Base-by-base conservation (phyloP, 2,888 invertebrate species). In the Harpalus rubripes region DNA sequence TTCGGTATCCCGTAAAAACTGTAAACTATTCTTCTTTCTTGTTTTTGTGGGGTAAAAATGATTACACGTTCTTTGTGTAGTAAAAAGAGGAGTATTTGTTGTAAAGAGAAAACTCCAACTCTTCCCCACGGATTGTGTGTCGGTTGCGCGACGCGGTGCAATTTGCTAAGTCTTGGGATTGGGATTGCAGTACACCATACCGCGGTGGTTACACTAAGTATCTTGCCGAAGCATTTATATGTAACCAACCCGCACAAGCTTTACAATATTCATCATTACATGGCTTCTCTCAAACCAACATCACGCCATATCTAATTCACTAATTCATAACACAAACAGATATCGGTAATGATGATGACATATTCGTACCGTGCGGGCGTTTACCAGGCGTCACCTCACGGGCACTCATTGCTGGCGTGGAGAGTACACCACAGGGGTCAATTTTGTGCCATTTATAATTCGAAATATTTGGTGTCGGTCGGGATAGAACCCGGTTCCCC, bases 141-240 rank as follows among this genome's bases (percentile, higher is more conserved):
- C 8, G 32, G 32, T 32, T 32, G 3, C 32, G 32, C 32, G 10
- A 4, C 44, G 44, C 61, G 22, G 10, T 22, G 61, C 61, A 61
- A 61, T 61, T 61, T 22, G 61, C 61, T 61, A 61, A 61, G 61
- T 61, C 61, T 7, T 61, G 61, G 61, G 18, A 61, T 18, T 18
- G 18, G 61, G 61, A 61, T 61, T 61, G 61, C 61, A 7, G 61
- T 61, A 10, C 22, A 2, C 18, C 18, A 61, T 15, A 59, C 59
- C 61, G 22, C 61, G 18, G 18, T 61, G 18, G 18, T 61, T 61
- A 10, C 10, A 61, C 61, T 61, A 61, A 18, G 61, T 59, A 59
- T 59, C 59, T 61, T 22, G 61, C 10, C 7, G 61, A 61, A 18
- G 61, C 22, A 61, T 61, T 61, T 61, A 18, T 61, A 61, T 61